phyloP scores from a whole-genome alignment of 2,113 vertebrate genomes.

The Eubucco bourcierii region DNA sequence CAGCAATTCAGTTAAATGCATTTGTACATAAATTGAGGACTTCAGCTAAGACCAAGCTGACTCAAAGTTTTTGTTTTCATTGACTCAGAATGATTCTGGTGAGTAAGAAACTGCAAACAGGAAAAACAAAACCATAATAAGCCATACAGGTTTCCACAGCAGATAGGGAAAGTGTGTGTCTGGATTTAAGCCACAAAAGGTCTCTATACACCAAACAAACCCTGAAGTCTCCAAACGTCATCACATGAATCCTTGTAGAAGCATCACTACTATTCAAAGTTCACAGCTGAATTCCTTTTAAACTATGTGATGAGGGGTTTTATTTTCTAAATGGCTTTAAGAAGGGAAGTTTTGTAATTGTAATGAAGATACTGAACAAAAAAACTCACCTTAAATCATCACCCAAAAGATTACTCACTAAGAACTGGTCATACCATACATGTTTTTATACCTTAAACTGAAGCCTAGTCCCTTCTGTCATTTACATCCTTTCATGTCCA shows the following conservation, averaged over 20 bases:
- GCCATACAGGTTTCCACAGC: not conserved
- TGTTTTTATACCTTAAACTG: not conserved
- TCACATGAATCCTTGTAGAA: not conserved
- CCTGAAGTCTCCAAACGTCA: not conserved
- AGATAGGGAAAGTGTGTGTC: not conserved
- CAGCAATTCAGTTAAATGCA: not conserved
- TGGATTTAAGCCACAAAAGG: not conserved
- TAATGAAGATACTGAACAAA: not conserved
- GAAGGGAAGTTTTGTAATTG: not conserved
- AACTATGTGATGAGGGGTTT: not conserved
- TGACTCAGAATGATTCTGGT: not conserved
- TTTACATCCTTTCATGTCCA: not conserved
- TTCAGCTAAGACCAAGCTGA: not conserved
- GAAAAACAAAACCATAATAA: not conserved
- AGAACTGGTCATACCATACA: not conserved
- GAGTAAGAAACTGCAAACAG: not conserved
- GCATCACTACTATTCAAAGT: not conserved
- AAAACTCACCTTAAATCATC: not conserved
- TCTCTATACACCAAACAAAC: not conserved
- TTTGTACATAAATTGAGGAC: not conserved
- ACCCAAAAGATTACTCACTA: not conserved
- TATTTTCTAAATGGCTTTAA: not conserved
- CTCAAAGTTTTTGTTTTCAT: not conserved
- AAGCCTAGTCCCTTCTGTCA: not conserved
- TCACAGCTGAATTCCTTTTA: not conserved